Base-by-base conservation (phyloP, 2,797 vertebrate species). In the Telmatherina bonti region DNA sequence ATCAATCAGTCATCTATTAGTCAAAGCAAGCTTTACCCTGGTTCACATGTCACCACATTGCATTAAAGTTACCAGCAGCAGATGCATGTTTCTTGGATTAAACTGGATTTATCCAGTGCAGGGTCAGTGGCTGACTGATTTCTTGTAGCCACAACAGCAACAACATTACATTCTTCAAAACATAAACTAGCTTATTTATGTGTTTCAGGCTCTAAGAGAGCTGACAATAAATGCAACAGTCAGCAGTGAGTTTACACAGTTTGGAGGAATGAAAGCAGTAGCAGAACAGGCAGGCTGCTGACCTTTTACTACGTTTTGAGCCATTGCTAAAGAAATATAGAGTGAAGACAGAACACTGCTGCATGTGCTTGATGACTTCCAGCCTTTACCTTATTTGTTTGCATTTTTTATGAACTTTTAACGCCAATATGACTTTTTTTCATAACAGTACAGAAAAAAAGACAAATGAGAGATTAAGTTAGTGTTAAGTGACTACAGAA, bases 301-400 rank as follows among this genome's bases (percentile, higher is more conserved):
- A 71, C 43, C 52, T 70, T 70, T 79, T 10, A 55, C 20, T 41
- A 45, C 36, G 62, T 73, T 71, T 66, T 24, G 30, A 57, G 57
- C 60, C 41, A 70, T 63, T 72, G 72, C 74, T 20, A 18, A 54
- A 47, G 66, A 58, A 62, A 60, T 35, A 8, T 33, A 66, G 35
- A 59, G 26, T 54, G 31, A 73, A 70, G 43, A 29, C 52, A 65
- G 60, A 62, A 43, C 24, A 41, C 27, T 27, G 49, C 38, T 31
- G 31, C 27, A 16, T 31, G 67, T 22, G 24, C 36, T 53, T 38
- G 12, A 16, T 55, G 30, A 54, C 20, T 53, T 35, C 52, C 45
- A 27, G 4, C 8, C 33, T 26, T 62, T 53, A 5, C 5, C 2
- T n/a, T n/a, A n/a, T n/a, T 64, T 16, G 7, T 53, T 41, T 41